phyloP scores from a whole-genome alignment of 2,113 vertebrate genomes.

The Sminthopsis crassicaudata region DNA sequence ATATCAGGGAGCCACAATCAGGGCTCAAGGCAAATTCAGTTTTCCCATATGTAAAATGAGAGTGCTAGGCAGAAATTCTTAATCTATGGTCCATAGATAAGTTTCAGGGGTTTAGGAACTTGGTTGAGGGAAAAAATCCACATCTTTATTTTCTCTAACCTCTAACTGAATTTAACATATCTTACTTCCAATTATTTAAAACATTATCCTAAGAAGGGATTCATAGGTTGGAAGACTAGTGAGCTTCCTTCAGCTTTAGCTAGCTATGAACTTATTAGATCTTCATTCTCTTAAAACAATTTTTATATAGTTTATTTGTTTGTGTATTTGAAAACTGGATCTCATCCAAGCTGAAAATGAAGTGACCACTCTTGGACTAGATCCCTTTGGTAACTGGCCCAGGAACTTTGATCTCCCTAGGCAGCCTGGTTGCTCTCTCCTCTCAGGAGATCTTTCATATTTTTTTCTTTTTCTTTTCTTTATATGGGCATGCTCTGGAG shows the following conservation, averaged over 20 bases:
- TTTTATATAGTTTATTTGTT: background rate
- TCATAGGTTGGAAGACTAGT: background rate
- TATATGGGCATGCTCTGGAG: background rate
- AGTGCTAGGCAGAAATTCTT: background rate
- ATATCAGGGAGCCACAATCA: too few species aligned
- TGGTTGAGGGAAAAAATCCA: background rate
- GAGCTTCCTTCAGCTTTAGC: background rate
- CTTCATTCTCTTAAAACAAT: background rate
- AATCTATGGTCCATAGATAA: background rate
- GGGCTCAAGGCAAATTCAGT: background rate
- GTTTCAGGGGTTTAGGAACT: background rate
- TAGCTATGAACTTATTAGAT: background rate
- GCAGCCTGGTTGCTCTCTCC: background rate
- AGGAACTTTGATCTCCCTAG: background rate
- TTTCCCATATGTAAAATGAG: background rate
- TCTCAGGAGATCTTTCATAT: background rate
- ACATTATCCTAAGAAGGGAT: background rate
- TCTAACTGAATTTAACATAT: background rate
- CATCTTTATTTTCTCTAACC: background rate
- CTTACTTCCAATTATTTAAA: background rate
- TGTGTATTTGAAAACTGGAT: background rate
- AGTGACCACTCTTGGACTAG: background rate
- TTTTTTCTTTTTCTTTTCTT: too few species aligned
- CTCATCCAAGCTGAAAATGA: background rate
- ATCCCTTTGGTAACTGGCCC: background rate